Evolutionary conservation across 2,113 vertebrate species (phyloP).

Genomic region (Galbula dea): DNA sequence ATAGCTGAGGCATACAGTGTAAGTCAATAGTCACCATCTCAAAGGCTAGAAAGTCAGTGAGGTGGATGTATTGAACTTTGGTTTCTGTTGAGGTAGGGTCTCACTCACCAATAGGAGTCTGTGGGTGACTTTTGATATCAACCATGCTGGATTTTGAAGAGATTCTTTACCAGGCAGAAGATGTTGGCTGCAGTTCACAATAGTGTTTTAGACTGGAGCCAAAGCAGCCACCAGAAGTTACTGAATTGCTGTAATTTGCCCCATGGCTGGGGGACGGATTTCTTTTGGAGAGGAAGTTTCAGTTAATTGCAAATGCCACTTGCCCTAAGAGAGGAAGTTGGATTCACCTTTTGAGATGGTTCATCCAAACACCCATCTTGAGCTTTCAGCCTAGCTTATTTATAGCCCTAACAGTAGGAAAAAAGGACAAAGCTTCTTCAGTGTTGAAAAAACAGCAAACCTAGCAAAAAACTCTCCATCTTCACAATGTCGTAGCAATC

Average conservation of each 20-base stretch:
- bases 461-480: background rate
- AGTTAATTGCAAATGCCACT: background rate
- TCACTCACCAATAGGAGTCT: background rate
- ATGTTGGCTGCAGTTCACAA: background rate
- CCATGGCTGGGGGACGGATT: background rate
- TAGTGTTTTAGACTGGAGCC: background rate
- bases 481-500: background rate
- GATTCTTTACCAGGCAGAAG: background rate
- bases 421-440: background rate
- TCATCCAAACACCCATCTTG: background rate
- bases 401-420: background rate
- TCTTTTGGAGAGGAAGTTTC: background rate
- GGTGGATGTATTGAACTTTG: background rate
- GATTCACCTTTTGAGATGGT: background rate
- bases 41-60: background rate
- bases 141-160: background rate
- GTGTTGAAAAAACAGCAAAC: background rate
- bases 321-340: background rate
- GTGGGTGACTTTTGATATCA: rapidly evolving
- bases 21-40: slow-evolving; percentile 39
- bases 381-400: background rate
- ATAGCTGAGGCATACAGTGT: slow-evolving; percentile 47
- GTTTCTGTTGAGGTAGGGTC: background rate
- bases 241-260: background rate
- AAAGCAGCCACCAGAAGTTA: background rate